Percentiles rank a stretch among this genome's conserved stretches.
phyloP scores from a whole-genome alignment of 2,888 invertebrate genomes.

The Harpalus rufipes region DNA sequence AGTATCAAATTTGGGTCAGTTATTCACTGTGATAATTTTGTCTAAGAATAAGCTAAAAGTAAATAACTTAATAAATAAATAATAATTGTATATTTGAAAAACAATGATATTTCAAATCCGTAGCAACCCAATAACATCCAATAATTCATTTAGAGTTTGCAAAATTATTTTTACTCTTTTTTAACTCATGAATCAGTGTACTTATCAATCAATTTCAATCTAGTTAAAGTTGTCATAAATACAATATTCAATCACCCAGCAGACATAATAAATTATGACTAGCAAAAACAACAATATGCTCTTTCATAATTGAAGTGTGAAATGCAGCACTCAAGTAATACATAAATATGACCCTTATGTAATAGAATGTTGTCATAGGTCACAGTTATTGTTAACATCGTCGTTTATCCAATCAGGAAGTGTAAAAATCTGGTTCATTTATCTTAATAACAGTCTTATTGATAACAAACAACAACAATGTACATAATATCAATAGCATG shows the following conservation, averaged over 20 bases:
- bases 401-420: constrained; percentile 23
- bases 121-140: not conserved
- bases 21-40: too few species aligned
- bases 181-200: constrained; percentile 3
- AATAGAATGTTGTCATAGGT: constrained; percentile 30
- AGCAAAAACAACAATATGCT: constrained; percentile 39
- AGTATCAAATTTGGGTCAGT: too few species aligned
- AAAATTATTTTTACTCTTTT: not conserved
- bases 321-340: constrained; percentile 15
- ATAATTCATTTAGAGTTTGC: not conserved
- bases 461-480: not conserved
- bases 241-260: constrained; percentile 28
- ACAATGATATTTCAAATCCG: not conserved
- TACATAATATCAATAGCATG: not conserved
- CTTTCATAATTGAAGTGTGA: constrained; percentile 39
- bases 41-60: too few species aligned
- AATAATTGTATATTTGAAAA: not conserved
- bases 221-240: constrained; percentile 24
- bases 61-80: too few species aligned
- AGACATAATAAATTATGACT: constrained; percentile 10
- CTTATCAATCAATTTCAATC: constrained; percentile 25
- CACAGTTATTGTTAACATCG: constrained; percentile 9
- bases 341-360: constrained; percentile 37
- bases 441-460: not conserved
- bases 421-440: constrained; percentile 8